Percentiles rank a stretch among this genome's conserved stretches.
phyloP scores from a whole-genome alignment of 1,140 invertebrate genomes.

The Brachionus manjavacas region DNA sequence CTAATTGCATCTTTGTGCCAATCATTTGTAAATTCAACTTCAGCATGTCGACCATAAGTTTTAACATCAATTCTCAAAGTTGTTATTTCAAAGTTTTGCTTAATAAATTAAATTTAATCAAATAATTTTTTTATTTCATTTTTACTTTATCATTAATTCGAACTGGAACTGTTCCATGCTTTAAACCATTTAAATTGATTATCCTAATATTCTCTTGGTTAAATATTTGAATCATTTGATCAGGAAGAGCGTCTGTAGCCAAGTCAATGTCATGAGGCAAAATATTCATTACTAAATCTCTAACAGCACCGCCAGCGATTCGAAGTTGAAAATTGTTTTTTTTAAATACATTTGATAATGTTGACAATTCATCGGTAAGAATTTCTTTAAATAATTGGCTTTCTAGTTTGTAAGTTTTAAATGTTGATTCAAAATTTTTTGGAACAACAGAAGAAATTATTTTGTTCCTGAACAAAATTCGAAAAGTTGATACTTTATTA shows the following conservation, averaged over 20 bases:
- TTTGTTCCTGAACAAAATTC: not conserved
- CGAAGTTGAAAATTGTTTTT: conserved; percentile 63
- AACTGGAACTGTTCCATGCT: conserved; percentile 95
- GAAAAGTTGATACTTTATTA: not conserved
- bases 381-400: conserved; percentile 6
- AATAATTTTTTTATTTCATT: not conserved
- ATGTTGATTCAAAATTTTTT: not conserved
- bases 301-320: conserved; percentile 87
- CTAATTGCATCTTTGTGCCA: conserved; percentile 77
- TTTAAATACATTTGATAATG: conserved; percentile 19
- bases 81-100: conserved; percentile 64
- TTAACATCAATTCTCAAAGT: conserved; percentile 85
- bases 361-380: conserved; percentile 5
- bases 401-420: not conserved
- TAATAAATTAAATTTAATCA: not conserved
- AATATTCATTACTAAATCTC: conserved; percentile 80
- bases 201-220: conserved; percentile 66
- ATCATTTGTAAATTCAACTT: conserved; percentile 86
- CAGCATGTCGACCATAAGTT: conserved; percentile 89
- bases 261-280: conserved; percentile 90
- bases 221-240: conserved; percentile 59
- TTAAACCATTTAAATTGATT: conserved; percentile 88
- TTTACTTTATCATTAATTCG: conserved; percentile 73
- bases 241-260: conserved; percentile 90
- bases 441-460: not conserved